phyloP scores from a whole-genome alignment of 2,888 invertebrate genomes.

The Hemaris fuciformis region DNA sequence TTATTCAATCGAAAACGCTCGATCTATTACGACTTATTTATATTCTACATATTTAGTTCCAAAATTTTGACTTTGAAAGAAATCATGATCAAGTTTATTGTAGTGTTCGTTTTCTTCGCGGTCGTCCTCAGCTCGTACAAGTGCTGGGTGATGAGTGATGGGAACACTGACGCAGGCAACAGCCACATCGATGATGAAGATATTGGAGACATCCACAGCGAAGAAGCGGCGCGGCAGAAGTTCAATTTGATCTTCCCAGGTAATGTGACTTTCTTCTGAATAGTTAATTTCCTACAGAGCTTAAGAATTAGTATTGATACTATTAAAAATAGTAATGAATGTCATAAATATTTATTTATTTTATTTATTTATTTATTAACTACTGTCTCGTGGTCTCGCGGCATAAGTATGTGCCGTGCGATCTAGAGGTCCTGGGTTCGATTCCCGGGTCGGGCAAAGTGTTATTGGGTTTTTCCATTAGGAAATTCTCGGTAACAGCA shows the following conservation, averaged over 20 bases:
- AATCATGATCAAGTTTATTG: background rate
- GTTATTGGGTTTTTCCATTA: too few relatives aligned
- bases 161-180: background rate
- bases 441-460: too few relatives aligned
- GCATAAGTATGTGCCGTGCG: too few relatives aligned
- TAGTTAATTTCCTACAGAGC: background rate
- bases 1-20: too few relatives aligned
- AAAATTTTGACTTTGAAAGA: too few relatives aligned
- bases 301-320: background rate
- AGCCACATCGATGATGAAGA: slow-evolving; percentile 1
- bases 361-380: too few relatives aligned
- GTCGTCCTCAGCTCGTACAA: background rate
- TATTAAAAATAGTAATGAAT: too few relatives aligned
- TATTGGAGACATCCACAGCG: background rate
- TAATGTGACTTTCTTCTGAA: slow-evolving; percentile 20
- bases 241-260: slow-evolving; percentile 55
- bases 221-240: slow-evolving; percentile 20
- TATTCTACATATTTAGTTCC: too few relatives aligned
- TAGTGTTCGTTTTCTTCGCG: slow-evolving; percentile 7
- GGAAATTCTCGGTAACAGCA: too few relatives aligned
- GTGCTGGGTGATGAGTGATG: slow-evolving; percentile 9
- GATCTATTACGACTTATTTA: too few relatives aligned
- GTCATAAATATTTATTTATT: background rate
- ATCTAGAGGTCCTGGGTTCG: too few relatives aligned
- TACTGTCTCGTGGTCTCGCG: too few relatives aligned